phyloP scores from a whole-genome alignment of 2,797 vertebrate genomes.

The Melanotaenia nigrans region DNA sequence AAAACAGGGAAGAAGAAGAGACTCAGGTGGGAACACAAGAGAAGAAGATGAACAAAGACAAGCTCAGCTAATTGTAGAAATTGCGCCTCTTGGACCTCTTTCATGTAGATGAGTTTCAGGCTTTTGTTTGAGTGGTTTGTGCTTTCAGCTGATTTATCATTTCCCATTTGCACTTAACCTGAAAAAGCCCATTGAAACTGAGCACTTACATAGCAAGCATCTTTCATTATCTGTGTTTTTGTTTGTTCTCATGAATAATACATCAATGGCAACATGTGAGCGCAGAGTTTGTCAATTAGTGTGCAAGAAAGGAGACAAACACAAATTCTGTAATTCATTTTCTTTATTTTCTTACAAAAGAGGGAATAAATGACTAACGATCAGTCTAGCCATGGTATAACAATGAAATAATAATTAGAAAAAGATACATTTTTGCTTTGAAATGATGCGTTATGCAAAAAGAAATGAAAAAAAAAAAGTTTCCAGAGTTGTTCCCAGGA shows the following conservation, averaged over 20 bases:
- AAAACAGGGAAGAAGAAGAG: too few relatives aligned
- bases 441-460: constrained; percentile 81
- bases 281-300: constrained; percentile 8
- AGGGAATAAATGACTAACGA: constrained; percentile 66
- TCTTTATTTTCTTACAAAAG: constrained; percentile 79
- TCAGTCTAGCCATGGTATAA: constrained; percentile 54
- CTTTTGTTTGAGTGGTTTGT: constrained; percentile 18
- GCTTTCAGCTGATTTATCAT: constrained; percentile 1
- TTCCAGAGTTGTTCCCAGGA: not conserved
- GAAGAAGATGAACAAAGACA: too few relatives aligned
- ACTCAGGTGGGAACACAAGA: too few relatives aligned
- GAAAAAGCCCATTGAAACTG: not conserved
- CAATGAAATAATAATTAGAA: constrained; percentile 76
- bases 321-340: constrained; percentile 42
- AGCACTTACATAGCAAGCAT: not conserved
- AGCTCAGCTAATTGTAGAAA: too few relatives aligned
- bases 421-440: constrained; percentile 77
- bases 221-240: not conserved
- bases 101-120: not conserved
- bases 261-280: not conserved
- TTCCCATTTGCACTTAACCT: constrained; percentile 30
- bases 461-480: constrained; percentile 15
- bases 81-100: not conserved
- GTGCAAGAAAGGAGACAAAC: not conserved
- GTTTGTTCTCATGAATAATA: not conserved